Evolutionary conservation across 2,113 vertebrate species (phyloP).

Genomic region (Sylvia atricapilla): DNA sequence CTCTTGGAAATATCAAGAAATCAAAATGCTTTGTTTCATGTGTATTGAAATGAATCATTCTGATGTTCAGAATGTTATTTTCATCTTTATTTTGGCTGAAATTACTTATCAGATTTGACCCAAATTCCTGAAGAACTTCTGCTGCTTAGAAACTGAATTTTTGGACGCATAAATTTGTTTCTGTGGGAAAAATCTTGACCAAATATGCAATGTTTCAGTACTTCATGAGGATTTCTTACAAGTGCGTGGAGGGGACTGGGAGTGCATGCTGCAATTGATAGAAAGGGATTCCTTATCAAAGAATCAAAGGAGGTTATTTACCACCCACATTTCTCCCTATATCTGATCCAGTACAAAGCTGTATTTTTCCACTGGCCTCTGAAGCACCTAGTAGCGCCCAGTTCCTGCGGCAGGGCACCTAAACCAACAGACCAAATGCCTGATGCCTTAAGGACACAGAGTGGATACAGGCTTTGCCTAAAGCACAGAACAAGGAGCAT

Average conservation of each 20-base stretch:
- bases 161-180: neutral
- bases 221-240: conserved; percentile 3
- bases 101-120: conserved; percentile 20
- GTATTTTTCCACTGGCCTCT: neutral
- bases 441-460: neutral
- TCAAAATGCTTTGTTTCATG: neutral
- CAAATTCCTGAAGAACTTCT: conserved; percentile 35
- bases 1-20: neutral
- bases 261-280: neutral
- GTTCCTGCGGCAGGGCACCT: neutral
- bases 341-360: neutral
- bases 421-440: neutral
- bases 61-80: conserved; percentile 5
- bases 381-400: neutral
- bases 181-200: neutral
- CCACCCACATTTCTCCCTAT: neutral
- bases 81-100: conserved; percentile 34
- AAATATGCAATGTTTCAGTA: neutral
- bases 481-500: conserved; percentile 20
- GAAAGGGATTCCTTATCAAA: neutral
- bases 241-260: neutral
- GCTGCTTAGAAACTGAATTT: conserved; percentile 27
- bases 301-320: neutral
- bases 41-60: neutral
- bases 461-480: neutral